Conservation (phyloP, 2,888 invertebrate genomes). For the Nemapogon koenigi region DNA sequence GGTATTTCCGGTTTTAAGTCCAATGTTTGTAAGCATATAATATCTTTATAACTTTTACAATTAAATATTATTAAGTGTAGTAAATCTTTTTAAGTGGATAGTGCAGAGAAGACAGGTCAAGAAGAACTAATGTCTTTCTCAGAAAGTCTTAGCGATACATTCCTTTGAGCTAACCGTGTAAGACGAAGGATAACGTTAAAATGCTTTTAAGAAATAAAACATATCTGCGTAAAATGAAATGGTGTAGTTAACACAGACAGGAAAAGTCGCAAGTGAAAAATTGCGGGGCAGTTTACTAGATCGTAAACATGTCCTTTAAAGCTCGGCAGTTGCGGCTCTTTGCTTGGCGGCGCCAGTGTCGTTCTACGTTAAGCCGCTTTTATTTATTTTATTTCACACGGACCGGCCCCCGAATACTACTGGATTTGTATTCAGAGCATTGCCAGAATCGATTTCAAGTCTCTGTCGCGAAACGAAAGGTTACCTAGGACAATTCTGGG, state of each 20-base stretch:
- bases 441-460: conserved; percentile 8
- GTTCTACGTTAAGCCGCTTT: conserved; percentile 16
- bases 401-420: conserved; percentile 10
- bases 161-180: too few species aligned
- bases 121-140: too few species aligned
- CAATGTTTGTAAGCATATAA: too few species aligned
- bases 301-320: conserved; percentile 21
- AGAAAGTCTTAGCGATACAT: too few species aligned
- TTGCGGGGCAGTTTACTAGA: conserved; percentile 18
- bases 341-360: conserved; percentile 6
- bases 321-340: conserved; percentile 6
- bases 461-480: conserved; percentile 3
- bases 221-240: conserved; percentile 9
- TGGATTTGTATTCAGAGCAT: conserved; percentile 12
- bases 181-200: too few species aligned
- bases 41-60: too few species aligned
- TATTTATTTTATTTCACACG: conserved; percentile 21
- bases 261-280: conserved; percentile 20
- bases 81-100: too few species aligned
- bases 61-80: too few species aligned
- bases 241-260: conserved; percentile 19
- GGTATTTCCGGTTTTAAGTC: too few species aligned
- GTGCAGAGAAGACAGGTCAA: too few species aligned
- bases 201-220: too few species aligned
- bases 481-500: too few species aligned